phyloP scores from a whole-genome alignment of 2,797 vertebrate species.

The Bufotes viridis region DNA sequence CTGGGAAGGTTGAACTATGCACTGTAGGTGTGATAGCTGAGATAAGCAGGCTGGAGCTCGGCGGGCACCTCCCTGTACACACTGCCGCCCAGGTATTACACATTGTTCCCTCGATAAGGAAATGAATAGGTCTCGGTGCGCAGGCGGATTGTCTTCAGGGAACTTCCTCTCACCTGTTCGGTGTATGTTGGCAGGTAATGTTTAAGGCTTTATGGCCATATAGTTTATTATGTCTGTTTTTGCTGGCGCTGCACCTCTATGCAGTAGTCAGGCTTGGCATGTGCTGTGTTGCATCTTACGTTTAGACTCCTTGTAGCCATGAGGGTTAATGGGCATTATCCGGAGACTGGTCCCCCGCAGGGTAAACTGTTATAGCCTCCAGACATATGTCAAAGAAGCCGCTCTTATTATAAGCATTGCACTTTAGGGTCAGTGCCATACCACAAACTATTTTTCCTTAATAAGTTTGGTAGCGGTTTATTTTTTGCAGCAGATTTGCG shows the following conservation, averaged over 20 bases:
- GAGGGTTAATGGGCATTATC: background rate
- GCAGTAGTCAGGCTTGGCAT: background rate
- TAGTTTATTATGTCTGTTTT: background rate
- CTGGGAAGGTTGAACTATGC: constrained; percentile 40
- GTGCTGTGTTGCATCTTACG: background rate
- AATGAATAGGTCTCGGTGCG: background rate
- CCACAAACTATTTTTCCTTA: background rate
- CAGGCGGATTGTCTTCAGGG: background rate
- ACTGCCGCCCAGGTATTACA: constrained; percentile 1
- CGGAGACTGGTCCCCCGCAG: background rate
- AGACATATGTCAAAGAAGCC: background rate
- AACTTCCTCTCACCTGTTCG: background rate
- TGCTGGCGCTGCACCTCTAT: background rate
- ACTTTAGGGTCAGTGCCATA: background rate
- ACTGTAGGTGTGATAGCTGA: constrained; percentile 44
- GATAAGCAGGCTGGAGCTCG: constrained; percentile 34
- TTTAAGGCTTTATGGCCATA: background rate
- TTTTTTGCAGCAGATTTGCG: background rate
- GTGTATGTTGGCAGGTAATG: background rate
- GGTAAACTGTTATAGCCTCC: background rate
- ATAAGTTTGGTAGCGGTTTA: no score
- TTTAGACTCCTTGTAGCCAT: background rate
- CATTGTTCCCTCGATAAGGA: background rate
- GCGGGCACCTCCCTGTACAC: constrained; percentile 31
- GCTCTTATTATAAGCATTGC: background rate